Conservation (phyloP, 1,140 invertebrate species). For the Drosophila grimshawi region DNA sequence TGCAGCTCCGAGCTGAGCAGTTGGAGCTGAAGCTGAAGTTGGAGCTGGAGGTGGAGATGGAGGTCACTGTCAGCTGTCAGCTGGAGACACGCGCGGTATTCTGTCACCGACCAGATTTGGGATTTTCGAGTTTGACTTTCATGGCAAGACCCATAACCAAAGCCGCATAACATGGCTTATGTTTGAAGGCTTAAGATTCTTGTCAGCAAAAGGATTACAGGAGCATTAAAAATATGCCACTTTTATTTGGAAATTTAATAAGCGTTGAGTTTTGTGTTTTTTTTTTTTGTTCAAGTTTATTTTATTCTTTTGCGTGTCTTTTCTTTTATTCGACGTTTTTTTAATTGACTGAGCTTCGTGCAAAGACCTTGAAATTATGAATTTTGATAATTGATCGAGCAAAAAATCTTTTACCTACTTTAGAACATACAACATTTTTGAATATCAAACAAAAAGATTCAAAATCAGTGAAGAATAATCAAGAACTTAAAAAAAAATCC, state of each 20-base stretch:
- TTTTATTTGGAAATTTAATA: conserved; percentile 41
- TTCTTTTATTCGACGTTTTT: neutral
- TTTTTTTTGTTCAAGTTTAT: neutral
- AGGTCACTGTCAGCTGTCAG: conserved; percentile 69
- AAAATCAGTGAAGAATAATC: neutral
- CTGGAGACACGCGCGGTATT: conserved; percentile 51
- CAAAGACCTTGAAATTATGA: conserved; percentile 18
- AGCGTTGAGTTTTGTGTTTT: conserved; percentile 28
- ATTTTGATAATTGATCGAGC: neutral
- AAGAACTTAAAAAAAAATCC: neutral
- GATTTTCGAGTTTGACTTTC: conserved; percentile 40
- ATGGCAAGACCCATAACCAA: too few relatives aligned
- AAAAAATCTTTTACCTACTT: neutral
- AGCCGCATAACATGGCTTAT: conserved; percentile 41
- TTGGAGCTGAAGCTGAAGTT: neutral
- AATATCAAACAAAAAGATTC: too few relatives aligned
- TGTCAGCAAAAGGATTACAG: conserved; percentile 82
- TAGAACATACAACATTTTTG: too few relatives aligned
- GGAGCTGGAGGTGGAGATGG: conserved; percentile 7
- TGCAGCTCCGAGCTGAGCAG: neutral
- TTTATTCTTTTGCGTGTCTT: neutral
- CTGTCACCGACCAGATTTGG: conserved; percentile 56
- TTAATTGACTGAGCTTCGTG: conserved; percentile 18
- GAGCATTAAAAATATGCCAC: conserved; percentile 69
- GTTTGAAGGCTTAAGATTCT: conserved; percentile 69